Conservation (phyloP, 2,797 vertebrate genomes). For the Pygocentrus nattereri region DNA sequence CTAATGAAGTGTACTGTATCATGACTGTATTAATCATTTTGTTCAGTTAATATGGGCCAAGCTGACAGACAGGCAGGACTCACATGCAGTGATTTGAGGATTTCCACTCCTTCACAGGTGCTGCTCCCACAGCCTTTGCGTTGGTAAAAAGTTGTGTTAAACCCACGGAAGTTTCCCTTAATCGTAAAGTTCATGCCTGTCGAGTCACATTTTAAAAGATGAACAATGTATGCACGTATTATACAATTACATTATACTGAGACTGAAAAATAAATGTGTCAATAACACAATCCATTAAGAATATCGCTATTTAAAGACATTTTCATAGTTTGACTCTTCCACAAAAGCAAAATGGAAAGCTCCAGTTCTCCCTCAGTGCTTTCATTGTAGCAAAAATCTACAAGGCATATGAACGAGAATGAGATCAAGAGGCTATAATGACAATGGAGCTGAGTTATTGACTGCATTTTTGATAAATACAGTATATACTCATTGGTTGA, state of each 20-base stretch:
- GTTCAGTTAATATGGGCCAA: background rate
- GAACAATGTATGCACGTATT: background rate
- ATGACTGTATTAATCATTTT: background rate
- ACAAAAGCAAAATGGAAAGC: no score
- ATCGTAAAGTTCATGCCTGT: slow-evolving; percentile 81
- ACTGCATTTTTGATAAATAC: no score
- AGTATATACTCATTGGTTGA: no score
- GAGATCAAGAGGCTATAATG: no score
- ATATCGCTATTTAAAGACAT: no score
- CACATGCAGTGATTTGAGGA: slow-evolving; percentile 87
- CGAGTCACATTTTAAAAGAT: background rate
- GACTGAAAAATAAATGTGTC: no score
- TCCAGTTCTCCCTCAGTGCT: no score
- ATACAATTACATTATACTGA: background rate
- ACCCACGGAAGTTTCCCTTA: slow-evolving; percentile 74
- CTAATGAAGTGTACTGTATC: background rate
- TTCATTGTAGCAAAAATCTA: no score
- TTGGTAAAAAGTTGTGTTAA: slow-evolving; percentile 79
- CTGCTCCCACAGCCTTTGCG: slow-evolving; percentile 89
- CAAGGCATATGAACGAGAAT: no score
- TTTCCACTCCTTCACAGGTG: slow-evolving; percentile 90
- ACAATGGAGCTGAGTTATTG: no score
- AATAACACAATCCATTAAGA: no score
- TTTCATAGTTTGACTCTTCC: no score
- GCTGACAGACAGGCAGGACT: slow-evolving; percentile 66